Evolutionary conservation across 2,113 vertebrate genomes (phyloP).

Genomic region (Prochilodus magdalenae): DNA sequence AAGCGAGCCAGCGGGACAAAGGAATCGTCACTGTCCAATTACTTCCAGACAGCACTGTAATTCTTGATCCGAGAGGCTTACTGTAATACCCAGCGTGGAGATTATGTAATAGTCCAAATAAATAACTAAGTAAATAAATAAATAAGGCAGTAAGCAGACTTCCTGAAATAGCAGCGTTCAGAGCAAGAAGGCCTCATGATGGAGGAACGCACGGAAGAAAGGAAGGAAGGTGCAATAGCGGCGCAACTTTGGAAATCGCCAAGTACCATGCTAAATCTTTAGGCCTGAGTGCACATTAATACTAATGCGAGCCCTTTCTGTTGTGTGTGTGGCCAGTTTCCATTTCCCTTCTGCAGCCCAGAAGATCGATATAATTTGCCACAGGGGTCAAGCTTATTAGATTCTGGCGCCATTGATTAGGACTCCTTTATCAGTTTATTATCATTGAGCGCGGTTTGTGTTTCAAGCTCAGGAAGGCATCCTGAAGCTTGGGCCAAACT

Average conservation of each 20-base stretch:
- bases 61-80: neutral
- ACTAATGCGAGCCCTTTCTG: slow-evolving; percentile 42
- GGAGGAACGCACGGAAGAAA: neutral
- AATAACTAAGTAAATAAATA: neutral
- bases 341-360: slow-evolving; percentile 57
- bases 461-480: slow-evolving; percentile 55
- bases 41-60: neutral
- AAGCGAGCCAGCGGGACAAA: neutral
- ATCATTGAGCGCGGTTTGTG: slow-evolving; percentile 54
- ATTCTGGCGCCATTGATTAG: slow-evolving; percentile 67
- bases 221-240: neutral
- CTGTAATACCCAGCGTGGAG: neutral
- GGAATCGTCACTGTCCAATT: neutral
- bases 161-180: neutral
- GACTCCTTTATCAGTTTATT: slow-evolving; percentile 57
- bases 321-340: slow-evolving; percentile 45
- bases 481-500: slow-evolving; percentile 59
- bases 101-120: neutral
- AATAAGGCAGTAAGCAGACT: neutral
- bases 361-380: slow-evolving; percentile 65
- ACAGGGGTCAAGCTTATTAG: slow-evolving; percentile 66
- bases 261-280: slow-evolving; percentile 27
- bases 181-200: neutral
- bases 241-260: slow-evolving; percentile 28
- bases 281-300: slow-evolving; percentile 55